Conservation (phyloP, 2,888 invertebrate genomes). For the Emmelina monodactyla region DNA sequence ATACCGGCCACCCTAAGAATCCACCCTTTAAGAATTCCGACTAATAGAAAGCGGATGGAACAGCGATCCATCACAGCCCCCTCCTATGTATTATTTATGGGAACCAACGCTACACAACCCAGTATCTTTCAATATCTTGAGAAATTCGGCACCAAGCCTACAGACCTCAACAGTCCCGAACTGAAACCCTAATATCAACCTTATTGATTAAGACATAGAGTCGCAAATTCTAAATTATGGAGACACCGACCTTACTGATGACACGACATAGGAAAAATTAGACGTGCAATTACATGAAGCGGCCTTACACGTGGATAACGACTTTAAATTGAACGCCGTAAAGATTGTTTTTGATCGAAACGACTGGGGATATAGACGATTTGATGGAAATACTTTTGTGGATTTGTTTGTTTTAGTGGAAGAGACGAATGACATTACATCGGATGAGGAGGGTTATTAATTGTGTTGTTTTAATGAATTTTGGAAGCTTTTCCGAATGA, state of each 20-base stretch:
- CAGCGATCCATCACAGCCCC: conserved; percentile 61
- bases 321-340: conserved; percentile 17
- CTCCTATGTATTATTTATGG: conserved; percentile 64
- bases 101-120: conserved; percentile 45
- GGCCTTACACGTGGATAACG: conserved; percentile 19
- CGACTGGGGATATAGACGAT: conserved; percentile 15
- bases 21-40: conserved; percentile 62
- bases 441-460: conserved; percentile 47
- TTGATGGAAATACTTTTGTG: conserved; percentile 50
- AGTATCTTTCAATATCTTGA: conserved; percentile 66
- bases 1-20: conserved; percentile 42
- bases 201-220: conserved; percentile 2
- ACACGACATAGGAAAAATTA: neutral
- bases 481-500: conserved; percentile 40
- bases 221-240: conserved; percentile 1
- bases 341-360: conserved; percentile 15
- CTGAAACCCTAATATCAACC: neutral
- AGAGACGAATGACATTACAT: conserved; percentile 52
- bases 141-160: conserved; percentile 40
- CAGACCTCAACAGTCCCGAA: neutral
- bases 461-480: conserved; percentile 56
- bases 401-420: conserved; percentile 62
- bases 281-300: neutral
- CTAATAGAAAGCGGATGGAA: conserved; percentile 63
- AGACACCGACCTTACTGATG: conserved; percentile 1